phyloP scores from a whole-genome alignment of 1,140 invertebrate species.

The Calycopis cecrops region DNA sequence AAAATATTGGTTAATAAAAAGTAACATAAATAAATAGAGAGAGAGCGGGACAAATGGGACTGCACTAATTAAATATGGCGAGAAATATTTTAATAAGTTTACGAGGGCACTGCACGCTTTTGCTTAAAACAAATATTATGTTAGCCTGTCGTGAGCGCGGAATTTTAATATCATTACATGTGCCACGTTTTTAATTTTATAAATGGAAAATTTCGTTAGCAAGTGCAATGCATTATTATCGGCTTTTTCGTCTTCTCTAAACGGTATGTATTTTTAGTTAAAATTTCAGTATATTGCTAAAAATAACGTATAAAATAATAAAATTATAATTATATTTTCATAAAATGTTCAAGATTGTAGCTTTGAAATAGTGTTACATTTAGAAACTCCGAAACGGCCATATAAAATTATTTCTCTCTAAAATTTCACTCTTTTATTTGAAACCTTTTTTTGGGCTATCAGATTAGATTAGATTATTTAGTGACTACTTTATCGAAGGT shows the following conservation, averaged over 20 bases:
- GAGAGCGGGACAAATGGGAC: slow-evolving; percentile 54
- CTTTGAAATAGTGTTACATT: too few relatives aligned
- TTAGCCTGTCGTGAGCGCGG: slow-evolving; percentile 53
- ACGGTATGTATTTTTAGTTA: too few relatives aligned
- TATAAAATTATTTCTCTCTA: too few relatives aligned
- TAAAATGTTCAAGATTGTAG: too few relatives aligned
- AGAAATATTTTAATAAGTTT: slow-evolving; percentile 73
- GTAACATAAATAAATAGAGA: slow-evolving; percentile 21
- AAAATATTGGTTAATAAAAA: not conserved
- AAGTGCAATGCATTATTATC: slow-evolving; percentile 10
- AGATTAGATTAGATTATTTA: too few relatives aligned
- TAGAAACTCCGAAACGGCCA: too few relatives aligned
- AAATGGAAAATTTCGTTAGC: slow-evolving; percentile 54
- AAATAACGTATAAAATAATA: too few relatives aligned
- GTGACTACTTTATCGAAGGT: too few relatives aligned
- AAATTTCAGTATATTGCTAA: too few relatives aligned
- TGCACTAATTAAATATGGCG: slow-evolving; percentile 66
- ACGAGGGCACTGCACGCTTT: slow-evolving; percentile 37
- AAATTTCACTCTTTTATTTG: too few relatives aligned
- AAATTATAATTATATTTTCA: too few relatives aligned
- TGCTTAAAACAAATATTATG: slow-evolving; percentile 69
- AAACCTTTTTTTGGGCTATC: too few relatives aligned
- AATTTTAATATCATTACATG: slow-evolving; percentile 71
- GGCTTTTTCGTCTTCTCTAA: not conserved
- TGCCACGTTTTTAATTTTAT: slow-evolving; percentile 67